These are phyloP conservation scores for Imbricaverruca yamaguchii DNA, from an alignment of 2,888 invertebrate species.

Conservation along the genomic window DNA sequence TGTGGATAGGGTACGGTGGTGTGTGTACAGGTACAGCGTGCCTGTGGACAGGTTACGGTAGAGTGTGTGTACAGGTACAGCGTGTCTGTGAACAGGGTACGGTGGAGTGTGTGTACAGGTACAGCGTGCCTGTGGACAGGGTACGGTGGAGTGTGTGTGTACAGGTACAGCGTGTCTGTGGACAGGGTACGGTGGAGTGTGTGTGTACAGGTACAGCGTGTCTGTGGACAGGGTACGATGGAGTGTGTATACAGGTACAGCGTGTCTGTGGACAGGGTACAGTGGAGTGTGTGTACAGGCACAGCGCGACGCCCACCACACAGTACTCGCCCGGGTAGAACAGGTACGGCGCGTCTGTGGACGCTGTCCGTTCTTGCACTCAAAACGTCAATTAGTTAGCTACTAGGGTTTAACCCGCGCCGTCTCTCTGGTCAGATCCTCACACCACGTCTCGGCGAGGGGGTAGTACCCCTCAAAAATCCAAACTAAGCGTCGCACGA, in stretches of 20 bases:
- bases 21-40: slow-evolving; percentile 31
- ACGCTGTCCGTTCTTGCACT: too few relatives aligned
- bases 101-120: slow-evolving; percentile 25
- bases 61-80: too few relatives aligned
- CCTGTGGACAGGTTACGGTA: slow-evolving; percentile 24
- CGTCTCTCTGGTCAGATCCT: too few relatives aligned
- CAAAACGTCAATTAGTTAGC: too few relatives aligned
- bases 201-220: slow-evolving; percentile 32
- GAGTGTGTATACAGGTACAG: slow-evolving; percentile 30
- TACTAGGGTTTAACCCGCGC: too few relatives aligned
- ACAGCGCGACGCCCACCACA: slow-evolving; percentile 33
- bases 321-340: slow-evolving; percentile 32
- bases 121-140: slow-evolving; percentile 31
- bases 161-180: slow-evolving; percentile 32
- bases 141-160: slow-evolving; percentile 31
- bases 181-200: not conserved
- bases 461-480: too few relatives aligned
- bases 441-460: too few relatives aligned
- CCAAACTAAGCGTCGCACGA: too few relatives aligned
- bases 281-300: slow-evolving; percentile 24
- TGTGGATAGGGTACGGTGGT: too few relatives aligned
- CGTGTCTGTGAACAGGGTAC: too few relatives aligned
- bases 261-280: slow-evolving; percentile 27
- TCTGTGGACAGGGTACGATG: too few relatives aligned
- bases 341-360: not conserved